Evolutionary conservation across 1,140 invertebrate species (phyloP), one percentile per base, ranked within the genome.

Genomic region (Drosophila pallidifrons): DNA sequence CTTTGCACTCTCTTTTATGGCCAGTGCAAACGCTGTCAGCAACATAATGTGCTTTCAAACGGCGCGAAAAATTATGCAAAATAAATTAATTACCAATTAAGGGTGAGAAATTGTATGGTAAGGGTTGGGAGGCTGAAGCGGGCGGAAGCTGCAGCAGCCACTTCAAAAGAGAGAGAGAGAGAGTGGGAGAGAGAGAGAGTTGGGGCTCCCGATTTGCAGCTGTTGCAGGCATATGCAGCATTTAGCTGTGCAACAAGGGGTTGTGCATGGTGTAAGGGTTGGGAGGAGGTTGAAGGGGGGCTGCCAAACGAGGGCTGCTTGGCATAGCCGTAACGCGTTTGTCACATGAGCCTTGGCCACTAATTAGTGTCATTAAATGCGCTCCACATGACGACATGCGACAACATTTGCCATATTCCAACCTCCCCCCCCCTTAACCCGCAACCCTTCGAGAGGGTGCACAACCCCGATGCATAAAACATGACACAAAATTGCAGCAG

Each of bases 361-460:
- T 91, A 91, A 91, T 91, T 91, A 91, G 90, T 91, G 90, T 88
- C 90, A 91, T 91, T 91, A 89, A 89, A 88, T 76, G 61, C 71
- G 74, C 85, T 69, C 75, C 75, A 77, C 43, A 74, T 57, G 75
- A 47, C 61, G 69, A 72, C 69, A 72, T 67, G 58, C 75, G 57
- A 77, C 75, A 74, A 67, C 69, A 77, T 60, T 73, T 54, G 61
- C 60, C 13, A 38, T 38, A 64, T 11, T 15, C 38, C 41, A 32
- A 32, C 1, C 35, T 15, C 11, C 10, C 15, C 11, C 10, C 15
- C 46, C 15, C 7, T 13, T 4, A 11, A 13, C 7, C 15, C 38
- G 3, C 7, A 13, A 4, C 15, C 38, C 11, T 10, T 11, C 38
- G 38, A 41, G 1, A 11, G 35, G 47, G 28, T 11, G 52, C 52